phyloP scores from a whole-genome alignment of 1,140 invertebrate genomes.

The Drosophila chauvacae region DNA sequence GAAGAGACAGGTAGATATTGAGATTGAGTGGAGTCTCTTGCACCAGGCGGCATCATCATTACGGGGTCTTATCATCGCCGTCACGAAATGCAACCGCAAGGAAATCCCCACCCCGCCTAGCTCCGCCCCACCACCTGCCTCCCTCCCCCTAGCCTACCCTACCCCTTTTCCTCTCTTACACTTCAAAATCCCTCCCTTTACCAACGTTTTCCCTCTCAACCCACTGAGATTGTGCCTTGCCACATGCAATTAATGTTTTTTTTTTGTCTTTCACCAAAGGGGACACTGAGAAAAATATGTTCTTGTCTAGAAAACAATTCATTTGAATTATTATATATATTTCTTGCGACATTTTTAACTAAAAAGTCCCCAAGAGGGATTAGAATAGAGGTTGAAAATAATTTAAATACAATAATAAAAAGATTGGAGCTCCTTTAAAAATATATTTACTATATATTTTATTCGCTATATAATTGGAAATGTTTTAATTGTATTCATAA shows the following conservation, averaged over 20 bases:
- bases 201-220: neutral
- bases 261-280: slow-evolving; percentile 58
- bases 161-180: neutral
- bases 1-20: slow-evolving; percentile 26
- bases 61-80: slow-evolving; percentile 48
- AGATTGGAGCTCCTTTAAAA: neutral
- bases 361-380: too few species aligned
- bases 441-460: too few species aligned
- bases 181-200: neutral
- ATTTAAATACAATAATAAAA: neutral
- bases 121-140: neutral
- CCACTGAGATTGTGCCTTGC: slow-evolving; percentile 40
- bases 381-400: neutral
- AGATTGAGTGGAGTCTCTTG: slow-evolving; percentile 32
- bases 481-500: too few species aligned
- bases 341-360: neutral
- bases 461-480: too few species aligned
- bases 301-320: neutral
- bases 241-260: slow-evolving; percentile 62
- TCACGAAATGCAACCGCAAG: slow-evolving; percentile 64
- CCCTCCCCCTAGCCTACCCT: too few species aligned
- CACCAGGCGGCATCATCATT: slow-evolving; percentile 42
- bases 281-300: slow-evolving; percentile 1
- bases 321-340: neutral
- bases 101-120: slow-evolving; percentile 19